These are phyloP conservation scores for Dasypus novemcinctus DNA, from an alignment of 2,113 vertebrate genomes.

Conservation along the genomic window DNA sequence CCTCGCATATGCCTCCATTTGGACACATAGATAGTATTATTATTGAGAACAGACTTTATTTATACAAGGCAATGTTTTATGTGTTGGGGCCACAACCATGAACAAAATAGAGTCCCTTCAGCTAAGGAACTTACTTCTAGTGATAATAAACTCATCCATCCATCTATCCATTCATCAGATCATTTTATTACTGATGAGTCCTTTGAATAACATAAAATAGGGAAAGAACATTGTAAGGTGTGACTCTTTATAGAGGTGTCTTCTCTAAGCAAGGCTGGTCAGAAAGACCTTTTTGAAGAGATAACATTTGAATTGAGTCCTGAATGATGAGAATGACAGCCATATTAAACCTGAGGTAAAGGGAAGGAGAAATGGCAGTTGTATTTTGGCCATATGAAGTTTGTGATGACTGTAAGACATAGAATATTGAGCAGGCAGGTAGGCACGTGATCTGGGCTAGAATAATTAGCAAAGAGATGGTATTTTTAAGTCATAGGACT, in stretches of 20 bases:
- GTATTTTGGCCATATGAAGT: background rate
- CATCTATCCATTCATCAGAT: too few species aligned
- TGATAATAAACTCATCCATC: background rate
- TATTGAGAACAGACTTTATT: background rate
- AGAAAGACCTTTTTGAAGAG: background rate
- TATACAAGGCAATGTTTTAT: background rate
- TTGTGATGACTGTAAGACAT: background rate
- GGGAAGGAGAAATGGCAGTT: background rate
- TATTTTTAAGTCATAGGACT: background rate
- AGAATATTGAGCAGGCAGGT: background rate
- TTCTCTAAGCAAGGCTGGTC: background rate
- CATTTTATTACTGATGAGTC: background rate
- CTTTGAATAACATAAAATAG: background rate
- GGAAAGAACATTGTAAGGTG: background rate
- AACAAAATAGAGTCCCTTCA: background rate
- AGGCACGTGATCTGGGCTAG: background rate
- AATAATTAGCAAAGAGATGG: background rate
- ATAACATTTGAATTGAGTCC: background rate
- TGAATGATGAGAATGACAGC: background rate
- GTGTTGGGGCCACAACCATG: background rate
- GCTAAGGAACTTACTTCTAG: background rate
- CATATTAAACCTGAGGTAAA: background rate
- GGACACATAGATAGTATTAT: background rate
- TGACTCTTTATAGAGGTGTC: background rate
- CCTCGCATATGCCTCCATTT: background rate